Evolutionary conservation across 2,113 vertebrate genomes (phyloP).

Genomic region (Apistogramma diplotaenia): DNA sequence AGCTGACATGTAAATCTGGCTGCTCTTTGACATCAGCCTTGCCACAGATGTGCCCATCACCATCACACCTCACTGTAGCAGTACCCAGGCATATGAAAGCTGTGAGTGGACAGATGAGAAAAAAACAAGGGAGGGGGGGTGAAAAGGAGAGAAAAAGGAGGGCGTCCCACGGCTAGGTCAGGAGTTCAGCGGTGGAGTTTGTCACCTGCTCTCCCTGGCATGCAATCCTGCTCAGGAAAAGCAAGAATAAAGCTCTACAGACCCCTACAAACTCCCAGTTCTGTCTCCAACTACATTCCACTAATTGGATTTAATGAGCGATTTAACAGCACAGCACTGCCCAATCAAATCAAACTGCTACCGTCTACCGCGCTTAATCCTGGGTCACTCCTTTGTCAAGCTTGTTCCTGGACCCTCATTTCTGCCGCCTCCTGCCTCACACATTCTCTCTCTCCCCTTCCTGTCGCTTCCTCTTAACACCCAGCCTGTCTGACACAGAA

Average conservation of each 20-base stretch:
- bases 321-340: conserved; percentile 76
- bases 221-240: conserved; percentile 10
- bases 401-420: conserved; percentile 15
- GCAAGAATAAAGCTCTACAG: not conserved
- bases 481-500: not conserved
- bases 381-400: conserved; percentile 61
- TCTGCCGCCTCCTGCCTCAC: conserved; percentile 6
- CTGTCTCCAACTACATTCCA: conserved; percentile 28
- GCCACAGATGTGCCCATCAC: not conserved
- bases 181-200: conserved; percentile 47
- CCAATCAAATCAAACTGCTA: conserved; percentile 76
- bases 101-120: not conserved
- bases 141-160: not conserved
- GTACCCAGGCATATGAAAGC: not conserved
- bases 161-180: conserved; percentile 34
- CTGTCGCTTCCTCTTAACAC: conserved; percentile 25
- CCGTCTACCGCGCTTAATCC: conserved; percentile 57
- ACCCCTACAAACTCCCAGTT: conserved; percentile 2
- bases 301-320: conserved; percentile 83
- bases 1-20: not conserved
- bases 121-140: not conserved
- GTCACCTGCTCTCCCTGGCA: conserved; percentile 46
- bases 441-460: conserved; percentile 7
- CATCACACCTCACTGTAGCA: conserved; percentile 5
- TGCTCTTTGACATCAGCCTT: not conserved